phyloP scores from a whole-genome alignment of 2,113 vertebrate genomes.

The Tychaedon coryphoeus region DNA sequence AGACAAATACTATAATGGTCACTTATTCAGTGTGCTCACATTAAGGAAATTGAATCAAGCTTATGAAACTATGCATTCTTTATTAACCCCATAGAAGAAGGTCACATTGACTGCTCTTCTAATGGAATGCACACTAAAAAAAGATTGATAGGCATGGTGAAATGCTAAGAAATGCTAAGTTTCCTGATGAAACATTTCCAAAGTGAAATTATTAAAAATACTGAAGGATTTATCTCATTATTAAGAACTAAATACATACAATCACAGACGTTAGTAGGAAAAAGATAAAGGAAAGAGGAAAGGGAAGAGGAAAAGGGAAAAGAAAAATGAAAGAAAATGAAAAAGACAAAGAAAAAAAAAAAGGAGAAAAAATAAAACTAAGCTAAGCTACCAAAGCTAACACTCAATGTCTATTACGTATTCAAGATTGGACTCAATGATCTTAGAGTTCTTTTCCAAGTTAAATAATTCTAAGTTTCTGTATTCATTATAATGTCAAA shows the following conservation, averaged over 20 bases:
- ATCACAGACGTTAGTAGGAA: not conserved
- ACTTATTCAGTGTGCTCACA: conserved; percentile 61
- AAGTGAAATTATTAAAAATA: not conserved
- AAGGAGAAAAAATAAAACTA: not conserved
- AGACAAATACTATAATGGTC: conserved; percentile 70
- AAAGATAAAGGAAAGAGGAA: not conserved
- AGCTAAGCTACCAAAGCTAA: not conserved
- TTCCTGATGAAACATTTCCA: not conserved
- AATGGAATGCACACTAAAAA: conserved; percentile 48
- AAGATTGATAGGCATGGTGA: conserved; percentile 30
- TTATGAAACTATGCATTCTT: conserved; percentile 70
- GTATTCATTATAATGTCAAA: not conserved
- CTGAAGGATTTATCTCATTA: not conserved
- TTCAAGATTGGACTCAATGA: not conserved
- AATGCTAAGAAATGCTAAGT: not conserved
- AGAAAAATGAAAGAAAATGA: not conserved
- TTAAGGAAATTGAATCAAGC: conserved; percentile 77
- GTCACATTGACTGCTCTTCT: conserved; percentile 60
- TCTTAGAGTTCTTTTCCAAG: not conserved
- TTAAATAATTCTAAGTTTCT: not conserved
- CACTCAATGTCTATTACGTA: not conserved
- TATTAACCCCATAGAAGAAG: conserved; percentile 69
- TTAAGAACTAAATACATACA: not conserved
- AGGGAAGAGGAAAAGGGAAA: not conserved
- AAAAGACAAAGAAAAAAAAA: not conserved